Conservation (phyloP, 2,888 invertebrate genomes). For the Agonum fuliginosum region DNA sequence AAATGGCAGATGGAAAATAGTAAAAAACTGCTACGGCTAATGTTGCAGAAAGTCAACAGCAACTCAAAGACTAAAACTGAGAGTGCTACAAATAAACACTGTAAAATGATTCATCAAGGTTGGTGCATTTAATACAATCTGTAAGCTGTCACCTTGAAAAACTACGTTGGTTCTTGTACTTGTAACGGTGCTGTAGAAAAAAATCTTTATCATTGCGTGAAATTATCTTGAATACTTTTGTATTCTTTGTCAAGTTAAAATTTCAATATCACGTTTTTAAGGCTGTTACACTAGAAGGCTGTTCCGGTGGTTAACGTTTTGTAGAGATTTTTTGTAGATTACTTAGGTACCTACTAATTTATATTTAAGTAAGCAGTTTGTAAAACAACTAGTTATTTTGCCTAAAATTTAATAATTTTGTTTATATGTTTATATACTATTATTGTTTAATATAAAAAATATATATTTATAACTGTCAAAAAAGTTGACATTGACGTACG, state of each 20-base stretch:
- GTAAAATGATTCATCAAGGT: slow-evolving; percentile 25
- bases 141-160: slow-evolving; percentile 25
- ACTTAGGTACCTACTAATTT: too few species aligned
- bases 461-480: too few species aligned
- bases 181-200: neutral
- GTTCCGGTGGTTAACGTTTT: slow-evolving; percentile 14
- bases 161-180: slow-evolving; percentile 15
- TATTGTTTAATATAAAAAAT: too few species aligned
- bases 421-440: too few species aligned
- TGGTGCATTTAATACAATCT: slow-evolving; percentile 9
- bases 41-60: too few species aligned
- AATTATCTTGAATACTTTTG: neutral
- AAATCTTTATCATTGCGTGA: neutral
- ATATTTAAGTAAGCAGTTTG: too few species aligned
- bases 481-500: too few species aligned
- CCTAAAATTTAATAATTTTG: too few species aligned
- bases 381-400: too few species aligned
- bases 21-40: neutral
- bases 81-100: neutral
- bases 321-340: slow-evolving; percentile 5
- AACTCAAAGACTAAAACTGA: neutral
- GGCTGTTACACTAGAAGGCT: neutral
- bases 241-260: neutral
- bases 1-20: too few species aligned
- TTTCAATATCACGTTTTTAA: neutral